Conservation (phyloP, 2,797 vertebrate species). For the Thunnus albacares region DNA sequence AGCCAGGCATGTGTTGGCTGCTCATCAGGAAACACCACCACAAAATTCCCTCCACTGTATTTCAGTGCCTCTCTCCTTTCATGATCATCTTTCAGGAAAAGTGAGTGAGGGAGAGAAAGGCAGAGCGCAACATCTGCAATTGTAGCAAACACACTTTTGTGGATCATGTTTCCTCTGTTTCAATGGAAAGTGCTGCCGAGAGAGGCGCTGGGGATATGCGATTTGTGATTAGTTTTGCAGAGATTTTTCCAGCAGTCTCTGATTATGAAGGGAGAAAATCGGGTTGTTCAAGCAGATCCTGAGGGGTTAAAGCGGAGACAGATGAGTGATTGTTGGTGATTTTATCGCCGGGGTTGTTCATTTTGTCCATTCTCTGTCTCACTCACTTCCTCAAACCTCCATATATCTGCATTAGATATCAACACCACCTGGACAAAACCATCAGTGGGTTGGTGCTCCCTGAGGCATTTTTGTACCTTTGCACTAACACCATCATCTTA, state of each 20-base stretch:
- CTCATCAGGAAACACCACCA: conserved; percentile 60
- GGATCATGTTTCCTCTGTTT: conserved; percentile 78
- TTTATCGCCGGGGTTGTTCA: conserved; percentile 56
- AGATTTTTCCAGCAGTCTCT: conserved; percentile 75
- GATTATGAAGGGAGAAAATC: conserved; percentile 75
- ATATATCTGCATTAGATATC: conserved; percentile 54
- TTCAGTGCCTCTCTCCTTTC: conserved; percentile 53
- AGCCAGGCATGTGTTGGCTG: conserved; percentile 66
- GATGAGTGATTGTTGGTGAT: conserved; percentile 65
- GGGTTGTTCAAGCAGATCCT: conserved; percentile 68
- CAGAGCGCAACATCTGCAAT: conserved; percentile 81
- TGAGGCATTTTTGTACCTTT: conserved; percentile 18
- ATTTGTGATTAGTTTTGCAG: conserved; percentile 85
- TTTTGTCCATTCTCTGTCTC: conserved; percentile 52
- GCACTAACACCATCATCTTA: conserved; percentile 6
- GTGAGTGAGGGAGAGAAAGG: conserved; percentile 45
- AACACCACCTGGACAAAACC: conserved; percentile 43
- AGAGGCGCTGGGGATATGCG: conserved; percentile 71
- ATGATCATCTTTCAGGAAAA: conserved; percentile 62
- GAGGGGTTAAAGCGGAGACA: conserved; percentile 70
- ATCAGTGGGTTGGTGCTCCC: conserved; percentile 1
- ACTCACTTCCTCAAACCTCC: conserved; percentile 44
- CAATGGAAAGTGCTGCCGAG: conserved; percentile 81
- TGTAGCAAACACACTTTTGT: conserved; percentile 77
- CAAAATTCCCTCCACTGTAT: conserved; percentile 53